Percentiles rank a stretch among this genome's conserved stretches.
Conservation (phyloP, 1,140 invertebrate genomes). For the Whitmania pigra region DNA sequence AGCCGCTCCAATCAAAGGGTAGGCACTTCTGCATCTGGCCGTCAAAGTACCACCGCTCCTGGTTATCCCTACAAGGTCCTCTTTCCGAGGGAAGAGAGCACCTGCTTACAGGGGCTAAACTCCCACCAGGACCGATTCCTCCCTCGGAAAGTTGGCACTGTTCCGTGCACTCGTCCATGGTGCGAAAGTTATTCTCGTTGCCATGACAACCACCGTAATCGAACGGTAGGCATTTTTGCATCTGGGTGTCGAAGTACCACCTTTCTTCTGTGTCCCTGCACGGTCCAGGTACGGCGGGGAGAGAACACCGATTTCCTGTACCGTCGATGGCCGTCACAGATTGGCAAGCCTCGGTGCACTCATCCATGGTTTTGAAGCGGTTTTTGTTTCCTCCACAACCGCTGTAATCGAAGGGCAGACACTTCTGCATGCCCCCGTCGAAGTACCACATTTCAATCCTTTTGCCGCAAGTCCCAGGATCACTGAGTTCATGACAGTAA, state of each 20-base stretch:
- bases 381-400: conserved; percentile 56
- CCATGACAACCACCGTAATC: conserved; percentile 81
- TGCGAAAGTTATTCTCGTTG: conserved; percentile 63
- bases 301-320: conserved; percentile 38
- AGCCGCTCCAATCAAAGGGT: conserved; percentile 25
- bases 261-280: conserved; percentile 63
- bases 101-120: too few relatives aligned
- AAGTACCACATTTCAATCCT: conserved; percentile 42
- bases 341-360: conserved; percentile 41
- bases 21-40: conserved; percentile 19
- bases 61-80: conserved; percentile 14
- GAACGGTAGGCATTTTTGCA: conserved; percentile 73
- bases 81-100: neutral
- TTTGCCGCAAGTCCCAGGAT: conserved; percentile 7
- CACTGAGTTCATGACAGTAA: conserved; percentile 16
- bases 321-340: neutral
- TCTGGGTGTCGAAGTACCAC: conserved; percentile 65
- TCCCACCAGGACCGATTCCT: too few relatives aligned
- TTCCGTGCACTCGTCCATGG: conserved; percentile 62
- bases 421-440: conserved; percentile 44
- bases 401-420: conserved; percentile 51
- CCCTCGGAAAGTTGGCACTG: neutral
- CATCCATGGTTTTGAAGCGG: conserved; percentile 44
- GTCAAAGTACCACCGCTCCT: conserved; percentile 23
- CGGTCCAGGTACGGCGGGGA: conserved; percentile 61